Evolutionary conservation across 2,888 invertebrate species (phyloP).

Genomic region (Agrilus mali): DNA sequence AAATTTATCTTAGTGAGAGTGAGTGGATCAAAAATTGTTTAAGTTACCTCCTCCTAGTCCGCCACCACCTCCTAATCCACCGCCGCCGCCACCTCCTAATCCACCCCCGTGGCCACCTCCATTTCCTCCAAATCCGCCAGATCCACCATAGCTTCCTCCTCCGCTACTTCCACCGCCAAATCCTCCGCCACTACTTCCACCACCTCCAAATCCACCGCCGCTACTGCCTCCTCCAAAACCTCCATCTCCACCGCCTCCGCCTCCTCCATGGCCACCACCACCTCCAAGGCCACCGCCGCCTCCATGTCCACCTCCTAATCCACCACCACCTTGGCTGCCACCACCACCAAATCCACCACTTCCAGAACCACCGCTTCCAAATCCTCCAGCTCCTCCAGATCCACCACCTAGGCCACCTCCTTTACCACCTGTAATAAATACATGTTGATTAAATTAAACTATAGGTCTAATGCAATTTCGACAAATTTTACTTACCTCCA

Average conservation of each 20-base stretch:
- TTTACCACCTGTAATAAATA: not conserved
- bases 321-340: constrained; percentile 3
- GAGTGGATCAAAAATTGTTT: not conserved
- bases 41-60: not conserved
- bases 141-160: not conserved
- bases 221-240: constrained; percentile 8
- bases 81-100: not conserved
- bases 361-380: constrained; percentile 7
- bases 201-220: constrained; percentile 1
- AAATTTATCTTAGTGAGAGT: no score
- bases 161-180: not conserved
- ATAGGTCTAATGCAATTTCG: not conserved
- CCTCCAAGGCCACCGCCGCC: constrained; percentile 2
- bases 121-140: not conserved
- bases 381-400: constrained; percentile 11
- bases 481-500: constrained; percentile 3
- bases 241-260: constrained; percentile 6
- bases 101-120: not conserved
- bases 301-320: constrained; percentile 1
- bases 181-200: constrained; percentile 1
- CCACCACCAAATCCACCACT: constrained; percentile 2
- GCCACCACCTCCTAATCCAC: not conserved
- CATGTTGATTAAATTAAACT: not conserved
- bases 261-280: constrained; percentile 1
- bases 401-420: constrained; percentile 9